Base-by-base conservation (phyloP, 1,140 invertebrate genomes). In the Sesamia nonagrioides region DNA sequence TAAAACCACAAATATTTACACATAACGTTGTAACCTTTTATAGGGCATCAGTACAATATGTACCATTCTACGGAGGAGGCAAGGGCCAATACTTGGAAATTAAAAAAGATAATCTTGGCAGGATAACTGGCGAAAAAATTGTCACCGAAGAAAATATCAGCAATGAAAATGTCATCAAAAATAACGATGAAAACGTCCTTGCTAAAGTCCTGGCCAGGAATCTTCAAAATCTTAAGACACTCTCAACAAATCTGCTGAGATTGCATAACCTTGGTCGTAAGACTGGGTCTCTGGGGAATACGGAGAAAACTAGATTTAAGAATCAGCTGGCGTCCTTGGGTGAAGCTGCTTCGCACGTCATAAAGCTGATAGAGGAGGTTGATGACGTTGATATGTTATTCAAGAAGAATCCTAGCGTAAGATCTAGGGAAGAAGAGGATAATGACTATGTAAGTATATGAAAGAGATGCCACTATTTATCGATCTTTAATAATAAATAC, bases 31-130 rank as follows among this genome's bases (percentile, higher is more conserved):
- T 48, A 48, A 27, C 21, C 21, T 75, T n/a, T 80, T 77, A 42
- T 85, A 90, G 89, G 60, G 86, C 78, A 35, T 77, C 86, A 21
- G 86, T 89, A 40, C 85, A 93, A 73, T 95, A 94, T 42, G 84
- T 96, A 17, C 95, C 95, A 45, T 97, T 96, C 88, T 97, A 97
- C 83, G 97, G 97, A 4, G 96, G 97, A 27, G 96, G 95, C 0
- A 96, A 96, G 82, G 96, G 97, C 2, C 95, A 96, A 88, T 95
- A 96, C 72, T 89, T 97, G 81, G 95, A 96, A 94, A 93, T 97
- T 45, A 95, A 95, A 35, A 95, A 95, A 86, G 94, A 95, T 37
- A 88, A 92, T 7, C 94, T 95, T 80, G 96, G 96, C 21, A 92
- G 88, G 27, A 88, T 96, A 0, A 89, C 95, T 5, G 95, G 94